Evolutionary conservation across 1,140 invertebrate genomes (phyloP).

Genomic region (Parapsyche elsis): DNA sequence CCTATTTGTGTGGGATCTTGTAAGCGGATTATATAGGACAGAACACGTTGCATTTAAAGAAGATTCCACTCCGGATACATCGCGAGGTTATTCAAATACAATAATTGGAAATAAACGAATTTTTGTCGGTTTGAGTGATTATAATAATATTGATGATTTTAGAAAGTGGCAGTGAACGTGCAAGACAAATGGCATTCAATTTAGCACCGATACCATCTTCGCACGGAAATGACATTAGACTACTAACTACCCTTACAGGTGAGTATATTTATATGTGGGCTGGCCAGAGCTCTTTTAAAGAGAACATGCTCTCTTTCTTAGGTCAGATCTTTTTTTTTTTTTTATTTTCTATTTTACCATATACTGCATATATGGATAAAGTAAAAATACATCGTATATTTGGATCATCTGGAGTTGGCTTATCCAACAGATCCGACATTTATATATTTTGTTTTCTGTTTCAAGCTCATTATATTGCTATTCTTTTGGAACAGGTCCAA

Average conservation of each 20-base stretch:
- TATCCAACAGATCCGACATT: too few relatives aligned
- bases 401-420: too few relatives aligned
- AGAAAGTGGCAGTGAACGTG: constrained; percentile 57
- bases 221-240: constrained; percentile 61
- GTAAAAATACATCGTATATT: too few relatives aligned
- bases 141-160: constrained; percentile 27
- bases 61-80: constrained; percentile 63
- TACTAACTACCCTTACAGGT: constrained; percentile 65
- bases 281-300: too few relatives aligned
- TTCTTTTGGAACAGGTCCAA: too few relatives aligned
- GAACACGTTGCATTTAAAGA: constrained; percentile 65
- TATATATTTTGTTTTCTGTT: too few relatives aligned
- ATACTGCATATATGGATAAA: too few relatives aligned
- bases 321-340: too few relatives aligned
- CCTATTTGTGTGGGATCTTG: constrained; percentile 65
- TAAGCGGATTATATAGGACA: constrained; percentile 65
- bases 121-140: not conserved
- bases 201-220: constrained; percentile 63
- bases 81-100: constrained; percentile 60
- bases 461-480: too few relatives aligned
- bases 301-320: too few relatives aligned
- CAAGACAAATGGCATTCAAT: constrained; percentile 62
- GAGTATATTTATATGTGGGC: too few relatives aligned
- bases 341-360: too few relatives aligned
- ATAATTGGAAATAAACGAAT: not conserved